Conservation (phyloP, 2,113 vertebrate genomes). For the Corythornis vintsioides region DNA sequence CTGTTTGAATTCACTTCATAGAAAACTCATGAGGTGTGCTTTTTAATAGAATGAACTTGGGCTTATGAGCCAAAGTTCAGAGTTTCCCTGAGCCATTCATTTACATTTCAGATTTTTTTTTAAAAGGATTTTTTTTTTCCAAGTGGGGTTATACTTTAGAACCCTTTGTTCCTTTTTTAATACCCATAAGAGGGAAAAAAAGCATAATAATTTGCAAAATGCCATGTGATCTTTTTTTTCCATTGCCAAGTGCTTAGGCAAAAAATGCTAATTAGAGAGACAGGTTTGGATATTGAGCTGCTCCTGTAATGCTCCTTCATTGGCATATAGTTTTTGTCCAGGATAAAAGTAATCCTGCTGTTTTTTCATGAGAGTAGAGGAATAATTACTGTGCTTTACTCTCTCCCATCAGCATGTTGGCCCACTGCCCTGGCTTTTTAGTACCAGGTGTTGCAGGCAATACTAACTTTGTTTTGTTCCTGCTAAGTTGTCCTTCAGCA, state of each 20-base stretch:
- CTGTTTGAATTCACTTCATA: neutral
- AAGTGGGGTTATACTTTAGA: neutral
- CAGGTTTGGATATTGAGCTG: neutral
- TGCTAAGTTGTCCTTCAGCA: slow-evolving; percentile 10
- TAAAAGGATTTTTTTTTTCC: neutral
- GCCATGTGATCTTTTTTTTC: neutral
- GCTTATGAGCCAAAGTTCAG: neutral
- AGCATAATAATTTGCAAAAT: neutral
- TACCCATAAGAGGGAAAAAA: neutral
- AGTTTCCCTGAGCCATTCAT: neutral
- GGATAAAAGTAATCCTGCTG: neutral
- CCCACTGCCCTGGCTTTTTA: slow-evolving; percentile 11
- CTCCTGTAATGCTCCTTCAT: neutral
- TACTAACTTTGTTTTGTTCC: neutral
- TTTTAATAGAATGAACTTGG: neutral
- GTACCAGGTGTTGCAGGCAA: neutral
- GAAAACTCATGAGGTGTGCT: neutral
- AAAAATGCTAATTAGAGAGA: neutral
- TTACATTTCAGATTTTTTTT: neutral
- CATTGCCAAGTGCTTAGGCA: neutral
- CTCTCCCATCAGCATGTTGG: slow-evolving; percentile 25
- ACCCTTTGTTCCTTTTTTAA: neutral
- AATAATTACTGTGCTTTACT: neutral
- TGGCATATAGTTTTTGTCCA: neutral
- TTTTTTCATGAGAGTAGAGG: slow-evolving; percentile 6